These are phyloP conservation scores for Diplosoma virens DNA, from an alignment of 23 tunicate species.

Conservation along the genomic window DNA sequence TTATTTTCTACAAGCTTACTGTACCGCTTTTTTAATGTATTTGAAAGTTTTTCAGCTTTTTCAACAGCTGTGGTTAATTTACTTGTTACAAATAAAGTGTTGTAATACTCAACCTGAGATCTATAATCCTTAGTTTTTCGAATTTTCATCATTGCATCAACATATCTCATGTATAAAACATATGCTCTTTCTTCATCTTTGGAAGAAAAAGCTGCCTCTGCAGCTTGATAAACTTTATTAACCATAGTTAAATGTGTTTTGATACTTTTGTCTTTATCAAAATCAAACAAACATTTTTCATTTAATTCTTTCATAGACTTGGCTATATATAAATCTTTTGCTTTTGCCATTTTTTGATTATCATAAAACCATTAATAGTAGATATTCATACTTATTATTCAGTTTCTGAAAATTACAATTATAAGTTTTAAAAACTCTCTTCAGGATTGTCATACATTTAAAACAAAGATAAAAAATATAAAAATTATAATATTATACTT, in stretches of 20 bases:
- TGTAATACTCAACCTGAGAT: conserved; percentile 48
- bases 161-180: conserved; percentile 77
- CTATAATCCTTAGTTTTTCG: conserved; percentile 51
- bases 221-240: conserved; percentile 60
- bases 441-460: too few species aligned
- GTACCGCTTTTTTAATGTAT: conserved; percentile 47
- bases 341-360: too few species aligned
- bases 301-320: conserved; percentile 50
- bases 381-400: too few species aligned
- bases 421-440: too few species aligned
- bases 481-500: too few species aligned
- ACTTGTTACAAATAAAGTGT: conserved; percentile 28
- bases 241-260: conserved; percentile 41
- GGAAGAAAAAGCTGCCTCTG: conserved; percentile 42
- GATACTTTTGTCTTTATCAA: conserved; percentile 43
- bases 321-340: conserved; percentile 53
- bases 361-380: too few species aligned
- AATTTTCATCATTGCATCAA: conserved; percentile 53
- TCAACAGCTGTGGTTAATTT: conserved; percentile 38
- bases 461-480: too few species aligned
- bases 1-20: neutral
- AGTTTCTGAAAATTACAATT: too few species aligned
- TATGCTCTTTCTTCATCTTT: conserved; percentile 85
- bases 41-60: conserved; percentile 62
- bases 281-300: conserved; percentile 37